These are phyloP conservation scores for Lissocephala sabroskyi DNA, from an alignment of 2,888 invertebrate species.

Conservation along the genomic window DNA sequence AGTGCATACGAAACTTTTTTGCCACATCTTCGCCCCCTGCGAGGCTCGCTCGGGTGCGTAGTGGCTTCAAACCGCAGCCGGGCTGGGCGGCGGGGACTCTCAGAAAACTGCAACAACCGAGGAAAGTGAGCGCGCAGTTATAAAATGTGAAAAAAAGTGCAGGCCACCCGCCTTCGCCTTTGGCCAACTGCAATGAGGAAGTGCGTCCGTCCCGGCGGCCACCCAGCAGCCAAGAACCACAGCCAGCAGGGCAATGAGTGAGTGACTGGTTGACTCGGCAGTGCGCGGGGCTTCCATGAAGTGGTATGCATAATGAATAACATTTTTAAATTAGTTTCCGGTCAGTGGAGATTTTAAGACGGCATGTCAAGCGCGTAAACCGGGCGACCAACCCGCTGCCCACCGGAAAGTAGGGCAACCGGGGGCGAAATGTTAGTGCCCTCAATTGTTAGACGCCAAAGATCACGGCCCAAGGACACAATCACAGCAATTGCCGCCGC, in stretches of 20 bases:
- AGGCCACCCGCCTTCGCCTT: background rate
- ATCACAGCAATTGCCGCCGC: conserved; percentile 13
- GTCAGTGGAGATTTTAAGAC: conserved; percentile 58
- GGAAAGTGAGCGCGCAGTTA: conserved; percentile 28
- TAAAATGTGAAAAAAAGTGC: conserved; percentile 10
- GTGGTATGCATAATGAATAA: conserved; percentile 57
- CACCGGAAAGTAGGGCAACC: too few species aligned
- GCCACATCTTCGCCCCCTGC: background rate
- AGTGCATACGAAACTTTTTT: conserved; percentile 3
- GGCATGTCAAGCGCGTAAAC: conserved; percentile 41
- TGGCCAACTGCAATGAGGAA: background rate
- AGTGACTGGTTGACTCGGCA: background rate
- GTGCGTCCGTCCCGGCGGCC: conserved; percentile 8
- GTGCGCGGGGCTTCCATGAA: conserved; percentile 21
- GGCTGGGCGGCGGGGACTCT: background rate
- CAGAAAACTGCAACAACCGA: conserved; percentile 23
- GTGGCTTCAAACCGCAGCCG: background rate
- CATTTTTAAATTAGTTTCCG: conserved; percentile 64
- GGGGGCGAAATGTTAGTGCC: background rate
- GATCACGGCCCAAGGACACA: background rate
- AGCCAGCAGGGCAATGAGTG: conserved; percentile 4
- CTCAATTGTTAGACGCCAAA: background rate
- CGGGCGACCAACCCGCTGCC: background rate
- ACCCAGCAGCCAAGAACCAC: too few species aligned
- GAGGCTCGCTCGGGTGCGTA: background rate